A percentile compares a stretch with the other conserved stretches of the same genome.
Evolutionary conservation across 1,140 invertebrate genomes (phyloP).

Genomic region (Drosophila obscura): DNA sequence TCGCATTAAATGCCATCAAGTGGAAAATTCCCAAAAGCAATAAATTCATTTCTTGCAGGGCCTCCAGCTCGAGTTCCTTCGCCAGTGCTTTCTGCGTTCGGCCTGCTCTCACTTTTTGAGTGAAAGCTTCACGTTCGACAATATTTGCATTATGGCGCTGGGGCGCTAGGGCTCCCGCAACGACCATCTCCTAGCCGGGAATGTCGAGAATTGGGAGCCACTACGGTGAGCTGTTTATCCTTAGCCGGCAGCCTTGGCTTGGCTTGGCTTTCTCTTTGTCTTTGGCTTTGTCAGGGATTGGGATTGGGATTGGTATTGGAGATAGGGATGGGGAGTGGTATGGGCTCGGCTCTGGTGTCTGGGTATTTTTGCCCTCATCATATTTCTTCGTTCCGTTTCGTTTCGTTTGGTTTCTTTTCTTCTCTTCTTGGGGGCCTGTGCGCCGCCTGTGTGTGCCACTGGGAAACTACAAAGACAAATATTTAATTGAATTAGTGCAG

Average conservation of each 20-base stretch:
- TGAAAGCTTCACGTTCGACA: conserved; percentile 65
- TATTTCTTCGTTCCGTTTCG: conserved; percentile 18
- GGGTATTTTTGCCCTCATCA: conserved; percentile 29
- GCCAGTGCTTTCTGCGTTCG: not conserved
- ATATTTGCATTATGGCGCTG: conserved; percentile 73
- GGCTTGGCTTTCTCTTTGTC: conserved; percentile 35
- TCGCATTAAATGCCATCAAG: conserved; percentile 82
- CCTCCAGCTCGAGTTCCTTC: not conserved
- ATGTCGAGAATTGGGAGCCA: conserved; percentile 2
- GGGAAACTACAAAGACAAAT: conserved; percentile 80
- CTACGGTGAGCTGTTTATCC: conserved; percentile 63
- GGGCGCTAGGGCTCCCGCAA: too few relatives aligned
- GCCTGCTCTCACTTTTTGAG: conserved; percentile 59
- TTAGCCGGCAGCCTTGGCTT: conserved; percentile 43
- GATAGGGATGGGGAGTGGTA: not conserved
- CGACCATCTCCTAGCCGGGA: not conserved
- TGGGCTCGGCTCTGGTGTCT: too few relatives aligned
- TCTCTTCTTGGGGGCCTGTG: not conserved
- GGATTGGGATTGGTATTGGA: conserved; percentile 25
- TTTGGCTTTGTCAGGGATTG: conserved; percentile 55
- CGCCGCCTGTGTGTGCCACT: conserved; percentile 17
- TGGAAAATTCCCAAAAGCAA: conserved; percentile 82
- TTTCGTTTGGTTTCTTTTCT: conserved; percentile 9
- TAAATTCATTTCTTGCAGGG: conserved; percentile 72
- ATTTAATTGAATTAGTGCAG: conserved; percentile 83